phyloP scores from a whole-genome alignment of 2,113 vertebrate genomes.

The Anolis sagrei region DNA sequence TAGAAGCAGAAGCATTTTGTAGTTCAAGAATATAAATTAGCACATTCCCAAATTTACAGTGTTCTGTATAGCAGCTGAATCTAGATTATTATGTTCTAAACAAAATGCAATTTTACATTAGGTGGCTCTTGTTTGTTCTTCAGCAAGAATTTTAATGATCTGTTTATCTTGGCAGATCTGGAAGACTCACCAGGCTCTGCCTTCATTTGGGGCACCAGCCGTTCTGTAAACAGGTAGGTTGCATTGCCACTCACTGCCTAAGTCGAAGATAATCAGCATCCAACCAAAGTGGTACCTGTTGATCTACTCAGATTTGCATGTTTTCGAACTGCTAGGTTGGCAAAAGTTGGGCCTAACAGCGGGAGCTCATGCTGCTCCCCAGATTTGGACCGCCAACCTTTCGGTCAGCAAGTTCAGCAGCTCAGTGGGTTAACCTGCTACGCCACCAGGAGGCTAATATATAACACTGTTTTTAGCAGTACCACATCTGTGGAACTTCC shows the following conservation, averaged over 20 bases:
- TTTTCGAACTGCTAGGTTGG: no score
- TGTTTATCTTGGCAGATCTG: slow-evolving; percentile 65
- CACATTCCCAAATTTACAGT: slow-evolving; percentile 61
- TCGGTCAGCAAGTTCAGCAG: no score
- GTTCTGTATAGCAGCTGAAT: slow-evolving; percentile 29
- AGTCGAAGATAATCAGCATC: not conserved
- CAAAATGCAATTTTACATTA: no score
- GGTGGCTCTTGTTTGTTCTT: slow-evolving; percentile 24
- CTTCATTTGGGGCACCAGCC: slow-evolving; percentile 69
- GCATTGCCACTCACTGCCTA: not conserved
- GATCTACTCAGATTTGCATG: no score
- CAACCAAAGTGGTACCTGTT: no score
- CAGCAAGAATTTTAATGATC: slow-evolving; percentile 11
- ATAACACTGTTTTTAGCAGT: no score
- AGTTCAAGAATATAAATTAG: slow-evolving; percentile 46
- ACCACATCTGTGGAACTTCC: no score
- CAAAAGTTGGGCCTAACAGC: no score
- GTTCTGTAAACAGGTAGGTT: slow-evolving; percentile 61
- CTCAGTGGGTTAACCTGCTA: no score
- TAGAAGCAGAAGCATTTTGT: slow-evolving; percentile 51
- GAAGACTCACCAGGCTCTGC: slow-evolving; percentile 60
- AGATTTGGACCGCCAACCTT: no score
- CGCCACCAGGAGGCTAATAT: no score
- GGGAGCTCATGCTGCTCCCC: no score
- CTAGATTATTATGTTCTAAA: not conserved